Evolutionary conservation across 2,797 vertebrate species (phyloP), one percentile per base, ranked within the genome.

Genomic region (Oreochromis mossambicus): DNA sequence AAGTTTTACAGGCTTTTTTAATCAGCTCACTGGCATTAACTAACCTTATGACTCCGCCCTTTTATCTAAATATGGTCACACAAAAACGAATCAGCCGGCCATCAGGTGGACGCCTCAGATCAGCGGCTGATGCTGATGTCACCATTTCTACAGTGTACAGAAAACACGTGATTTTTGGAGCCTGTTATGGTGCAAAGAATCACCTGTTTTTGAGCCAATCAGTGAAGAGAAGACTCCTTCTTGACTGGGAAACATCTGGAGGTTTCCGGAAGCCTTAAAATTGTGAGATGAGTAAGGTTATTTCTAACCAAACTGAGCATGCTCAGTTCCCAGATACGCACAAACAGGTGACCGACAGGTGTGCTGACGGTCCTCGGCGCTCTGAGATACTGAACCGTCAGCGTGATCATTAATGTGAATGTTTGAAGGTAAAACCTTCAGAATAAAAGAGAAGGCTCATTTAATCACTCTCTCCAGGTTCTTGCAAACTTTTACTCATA

Each of bases 181-280:
- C 10, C 58, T 36, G 32, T 63, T 63, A 7, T 3, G 4, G 32
- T 12, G 10, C 6, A 19, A 1, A 5, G 0, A 68, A 46, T 26
- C 66, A 26, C 8, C 38, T 70, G 66, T 26, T 43, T 51, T 61
- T 70, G 21, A 46, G 0, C 41, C 66, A 46, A 26, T 15, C n/a
- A 26, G 7, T 4, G 14, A 70, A 11, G 21, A 43, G 38, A 43
- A 68, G 10, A 24, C n/a, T 63, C 61, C 8, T 41, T 41, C 61
- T 9, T 68, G 7, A 41, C 15, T 29, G 11, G 24, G 15, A 73
- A 73, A 73, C 14, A 17, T 29, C 24, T 73, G 68, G 41, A 73
- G 24, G 41, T 5, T 73, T 73, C 15, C 2, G 0, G 68, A 29
- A 73, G 68, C 41, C 9, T 73, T 73, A 19, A 17, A 29, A 46